Evolutionary conservation across 2,888 invertebrate genomes (phyloP).

Genomic region (Rhorus exstirpatorius): DNA sequence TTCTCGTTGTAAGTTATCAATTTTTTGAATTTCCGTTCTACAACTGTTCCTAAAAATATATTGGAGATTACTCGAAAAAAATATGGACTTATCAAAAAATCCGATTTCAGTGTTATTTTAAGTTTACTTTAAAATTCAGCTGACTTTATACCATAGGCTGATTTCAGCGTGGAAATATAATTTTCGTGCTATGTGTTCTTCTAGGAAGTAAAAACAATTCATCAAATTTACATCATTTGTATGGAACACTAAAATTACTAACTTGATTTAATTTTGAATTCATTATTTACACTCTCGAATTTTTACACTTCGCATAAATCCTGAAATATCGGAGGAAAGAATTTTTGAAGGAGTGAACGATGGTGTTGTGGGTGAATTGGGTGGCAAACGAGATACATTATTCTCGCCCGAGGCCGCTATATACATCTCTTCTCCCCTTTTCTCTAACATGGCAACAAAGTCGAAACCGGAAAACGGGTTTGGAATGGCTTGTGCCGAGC

Average conservation of each 20-base stretch:
- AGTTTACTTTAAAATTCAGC: too few relatives aligned
- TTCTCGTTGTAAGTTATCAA: too few relatives aligned
- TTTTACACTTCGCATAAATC: slow-evolving; percentile 1
- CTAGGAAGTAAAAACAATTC: too few relatives aligned
- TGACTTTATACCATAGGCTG: too few relatives aligned
- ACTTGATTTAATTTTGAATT: neutral
- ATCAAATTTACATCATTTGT: too few relatives aligned
- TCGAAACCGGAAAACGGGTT: slow-evolving; percentile 66
- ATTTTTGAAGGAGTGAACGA: slow-evolving; percentile 23
- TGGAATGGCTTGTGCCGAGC: slow-evolving; percentile 59
- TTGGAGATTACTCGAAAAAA: too few relatives aligned
- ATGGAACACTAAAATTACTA: neutral
- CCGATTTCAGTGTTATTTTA: too few relatives aligned
- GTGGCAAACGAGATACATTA: slow-evolving; percentile 62
- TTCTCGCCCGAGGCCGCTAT: slow-evolving; percentile 59
- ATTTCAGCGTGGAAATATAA: too few relatives aligned
- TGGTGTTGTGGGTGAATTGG: slow-evolving; percentile 52
- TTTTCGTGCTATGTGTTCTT: too few relatives aligned
- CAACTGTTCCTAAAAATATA: too few relatives aligned
- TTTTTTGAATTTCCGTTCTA: too few relatives aligned
- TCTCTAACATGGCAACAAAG: slow-evolving; percentile 66
- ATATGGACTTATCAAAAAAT: too few relatives aligned
- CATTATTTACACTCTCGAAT: neutral
- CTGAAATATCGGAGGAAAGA: neutral
- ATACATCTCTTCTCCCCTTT: slow-evolving; percentile 10